phyloP scores from a whole-genome alignment of 2,888 invertebrate species.

The Napeogenes inachia region DNA sequence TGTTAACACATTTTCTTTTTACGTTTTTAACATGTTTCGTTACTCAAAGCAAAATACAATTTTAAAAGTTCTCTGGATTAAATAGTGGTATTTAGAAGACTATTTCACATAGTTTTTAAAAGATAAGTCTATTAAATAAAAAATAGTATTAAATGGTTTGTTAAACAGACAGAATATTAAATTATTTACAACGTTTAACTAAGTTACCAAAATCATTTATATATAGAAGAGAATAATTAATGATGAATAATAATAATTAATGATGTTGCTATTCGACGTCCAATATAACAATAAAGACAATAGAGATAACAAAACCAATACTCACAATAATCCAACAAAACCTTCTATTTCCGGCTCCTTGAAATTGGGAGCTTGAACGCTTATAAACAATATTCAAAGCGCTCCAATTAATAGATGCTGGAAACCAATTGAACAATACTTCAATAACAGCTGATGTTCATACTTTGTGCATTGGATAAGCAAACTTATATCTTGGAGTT shows the following conservation, averaged over 20 bases:
- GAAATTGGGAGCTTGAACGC: constrained; percentile 38
- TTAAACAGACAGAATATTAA: no score
- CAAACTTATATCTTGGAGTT: constrained; percentile 38
- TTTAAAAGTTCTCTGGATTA: constrained; percentile 1
- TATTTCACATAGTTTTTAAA: no score
- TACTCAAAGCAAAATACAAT: constrained; percentile 13
- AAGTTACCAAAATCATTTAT: no score
- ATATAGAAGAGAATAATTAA: no score
- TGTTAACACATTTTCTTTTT: constrained; percentile 17
- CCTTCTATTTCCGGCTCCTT: constrained; percentile 10
- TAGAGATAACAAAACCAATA: background rate
- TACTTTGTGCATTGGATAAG: constrained; percentile 38
- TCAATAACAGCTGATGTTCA: constrained; percentile 38
- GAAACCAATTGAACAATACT: constrained; percentile 44
- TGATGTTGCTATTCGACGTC: no score
- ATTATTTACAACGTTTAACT: no score
- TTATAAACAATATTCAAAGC: constrained; percentile 45
- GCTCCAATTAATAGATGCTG: constrained; percentile 58
- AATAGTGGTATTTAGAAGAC: no score
- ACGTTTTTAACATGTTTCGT: constrained; percentile 14
- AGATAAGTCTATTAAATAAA: no score
- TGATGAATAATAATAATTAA: no score
- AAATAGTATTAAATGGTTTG: no score
- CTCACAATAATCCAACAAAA: constrained; percentile 15
- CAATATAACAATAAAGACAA: background rate